These are phyloP conservation scores for Leucophenga montana DNA, from an alignment of 2,888 invertebrate genomes.

Conservation along the genomic window DNA sequence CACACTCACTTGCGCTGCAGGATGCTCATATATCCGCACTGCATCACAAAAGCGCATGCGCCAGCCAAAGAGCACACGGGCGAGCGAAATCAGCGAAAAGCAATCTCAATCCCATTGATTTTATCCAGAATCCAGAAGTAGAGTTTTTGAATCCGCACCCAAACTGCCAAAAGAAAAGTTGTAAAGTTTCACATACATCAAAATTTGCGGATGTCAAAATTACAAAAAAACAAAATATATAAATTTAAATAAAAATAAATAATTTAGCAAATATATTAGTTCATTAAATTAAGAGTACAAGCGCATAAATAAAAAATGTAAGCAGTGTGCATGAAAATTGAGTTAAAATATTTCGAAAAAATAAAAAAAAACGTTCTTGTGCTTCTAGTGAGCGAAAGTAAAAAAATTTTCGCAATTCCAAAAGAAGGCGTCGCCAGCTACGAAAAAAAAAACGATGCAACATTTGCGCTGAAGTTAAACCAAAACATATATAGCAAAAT, in stretches of 20 bases:
- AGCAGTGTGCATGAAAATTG: slow-evolving; percentile 31
- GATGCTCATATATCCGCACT: slow-evolving; percentile 44
- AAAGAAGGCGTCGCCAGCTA: slow-evolving; percentile 20
- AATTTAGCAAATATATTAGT: neutral
- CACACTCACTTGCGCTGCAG: neutral
- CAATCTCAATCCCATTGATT: slow-evolving; percentile 59
- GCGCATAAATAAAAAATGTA: slow-evolving; percentile 23
- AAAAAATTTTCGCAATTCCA: slow-evolving; percentile 5
- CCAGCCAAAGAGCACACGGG: slow-evolving; percentile 22
- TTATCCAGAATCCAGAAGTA: slow-evolving; percentile 61
- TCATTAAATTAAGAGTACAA: slow-evolving; percentile 1
- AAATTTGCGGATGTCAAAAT: slow-evolving; percentile 1
- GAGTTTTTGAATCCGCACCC: slow-evolving; percentile 63
- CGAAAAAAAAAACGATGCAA: too few relatives aligned
- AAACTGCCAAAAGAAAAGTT: slow-evolving; percentile 53
- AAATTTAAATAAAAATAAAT: neutral
- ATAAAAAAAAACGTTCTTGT: slow-evolving; percentile 14
- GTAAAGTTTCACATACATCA: slow-evolving; percentile 35
- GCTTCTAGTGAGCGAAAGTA: neutral
- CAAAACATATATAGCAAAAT: too few relatives aligned
- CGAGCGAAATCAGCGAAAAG: slow-evolving; percentile 47
- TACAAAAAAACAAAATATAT: neutral
- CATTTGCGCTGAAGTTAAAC: too few relatives aligned
- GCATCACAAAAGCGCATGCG: slow-evolving; percentile 20
- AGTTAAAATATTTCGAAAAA: slow-evolving; percentile 33